phyloP scores from a whole-genome alignment of 2,888 invertebrate species.

The Abrostola tripartita region DNA sequence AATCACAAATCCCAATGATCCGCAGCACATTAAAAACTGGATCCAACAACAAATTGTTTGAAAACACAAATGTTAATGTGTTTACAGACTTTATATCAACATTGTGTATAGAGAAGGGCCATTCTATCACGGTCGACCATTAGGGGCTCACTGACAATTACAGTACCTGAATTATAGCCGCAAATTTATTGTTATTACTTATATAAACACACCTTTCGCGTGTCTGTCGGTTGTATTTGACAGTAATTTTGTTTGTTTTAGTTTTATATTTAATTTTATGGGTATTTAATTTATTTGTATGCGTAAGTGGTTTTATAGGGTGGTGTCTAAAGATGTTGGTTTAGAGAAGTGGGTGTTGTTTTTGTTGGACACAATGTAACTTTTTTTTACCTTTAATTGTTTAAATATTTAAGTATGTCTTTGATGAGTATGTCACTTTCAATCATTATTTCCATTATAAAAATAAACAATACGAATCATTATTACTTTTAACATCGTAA shows the following conservation, averaged over 20 bases:
- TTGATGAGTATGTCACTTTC: too few species aligned
- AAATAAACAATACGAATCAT: too few species aligned
- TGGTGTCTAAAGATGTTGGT: background rate
- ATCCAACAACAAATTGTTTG: constrained; percentile 29
- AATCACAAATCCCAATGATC: constrained; percentile 2
- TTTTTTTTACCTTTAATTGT: too few species aligned
- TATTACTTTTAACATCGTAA: too few species aligned
- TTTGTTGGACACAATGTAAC: too few species aligned
- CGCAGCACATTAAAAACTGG: constrained; percentile 15
- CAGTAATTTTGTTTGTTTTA: constrained; percentile 52
- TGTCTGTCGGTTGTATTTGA: constrained; percentile 56
- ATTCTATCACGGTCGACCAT: constrained; percentile 80
- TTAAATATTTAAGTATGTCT: too few species aligned
- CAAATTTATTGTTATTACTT: constrained; percentile 79
- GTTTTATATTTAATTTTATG: constrained; percentile 8
- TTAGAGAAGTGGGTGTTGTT: background rate
- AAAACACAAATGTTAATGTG: constrained; percentile 44
- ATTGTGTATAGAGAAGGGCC: constrained; percentile 65
- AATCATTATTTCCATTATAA: too few species aligned
- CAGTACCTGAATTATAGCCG: constrained; percentile 73
- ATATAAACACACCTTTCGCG: constrained; percentile 74
- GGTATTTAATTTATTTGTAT: constrained; percentile 5
- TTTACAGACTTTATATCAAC: constrained; percentile 45
- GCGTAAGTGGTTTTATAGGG: background rate
- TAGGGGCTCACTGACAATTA: constrained; percentile 76